Conservation (phyloP, 2,113 vertebrate species). For the Macheiramphus alcinus region DNA sequence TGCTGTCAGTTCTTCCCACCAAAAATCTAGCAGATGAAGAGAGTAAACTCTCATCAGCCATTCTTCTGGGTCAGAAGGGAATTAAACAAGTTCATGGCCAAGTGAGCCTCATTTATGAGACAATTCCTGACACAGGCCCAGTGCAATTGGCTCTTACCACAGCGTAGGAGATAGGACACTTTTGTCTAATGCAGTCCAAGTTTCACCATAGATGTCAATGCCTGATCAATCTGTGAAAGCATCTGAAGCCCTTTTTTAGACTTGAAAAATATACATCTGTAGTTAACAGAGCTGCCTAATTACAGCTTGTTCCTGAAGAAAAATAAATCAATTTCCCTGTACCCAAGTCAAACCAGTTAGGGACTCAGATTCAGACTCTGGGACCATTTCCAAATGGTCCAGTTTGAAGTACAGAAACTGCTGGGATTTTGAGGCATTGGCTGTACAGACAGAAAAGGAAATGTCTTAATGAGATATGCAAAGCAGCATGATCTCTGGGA, state of each 20-base stretch:
- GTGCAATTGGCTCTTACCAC: background rate
- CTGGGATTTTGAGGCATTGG: background rate
- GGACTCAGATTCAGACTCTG: background rate
- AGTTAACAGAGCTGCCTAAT: background rate
- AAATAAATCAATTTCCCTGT: background rate
- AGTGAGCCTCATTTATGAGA: background rate
- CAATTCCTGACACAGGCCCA: background rate
- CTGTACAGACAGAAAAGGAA: conserved; percentile 26
- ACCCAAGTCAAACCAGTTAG: background rate
- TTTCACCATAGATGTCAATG: background rate
- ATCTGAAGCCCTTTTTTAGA: background rate
- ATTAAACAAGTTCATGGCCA: background rate
- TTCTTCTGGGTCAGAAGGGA: background rate
- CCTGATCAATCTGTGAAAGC: background rate
- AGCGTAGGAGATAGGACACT: background rate
- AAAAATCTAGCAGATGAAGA: background rate
- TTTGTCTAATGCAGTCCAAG: background rate
- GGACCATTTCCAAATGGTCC: background rate
- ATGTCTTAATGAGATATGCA: conserved; percentile 11
- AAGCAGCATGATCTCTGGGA: background rate
- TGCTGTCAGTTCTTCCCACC: background rate
- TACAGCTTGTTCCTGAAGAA: background rate
- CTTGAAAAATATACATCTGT: background rate
- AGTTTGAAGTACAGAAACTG: background rate
- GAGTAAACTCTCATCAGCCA: background rate